These are phyloP conservation scores for Vanessa tameamea DNA, from an alignment of 1,140 invertebrate genomes.

Conservation along the genomic window DNA sequence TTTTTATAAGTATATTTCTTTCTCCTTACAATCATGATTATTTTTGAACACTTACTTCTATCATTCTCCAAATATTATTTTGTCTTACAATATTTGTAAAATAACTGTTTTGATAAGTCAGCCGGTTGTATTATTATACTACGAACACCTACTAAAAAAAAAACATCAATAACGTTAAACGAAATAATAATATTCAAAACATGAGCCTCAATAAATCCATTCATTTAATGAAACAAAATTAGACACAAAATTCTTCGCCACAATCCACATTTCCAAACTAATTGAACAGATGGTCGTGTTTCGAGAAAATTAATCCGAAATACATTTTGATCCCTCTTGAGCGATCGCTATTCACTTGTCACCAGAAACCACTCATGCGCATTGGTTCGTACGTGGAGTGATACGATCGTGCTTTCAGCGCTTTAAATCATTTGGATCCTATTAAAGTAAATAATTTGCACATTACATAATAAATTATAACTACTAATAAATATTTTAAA, in stretches of 20 bases:
- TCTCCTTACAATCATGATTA: no score
- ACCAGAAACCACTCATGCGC: conserved; percentile 60
- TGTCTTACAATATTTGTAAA: no score
- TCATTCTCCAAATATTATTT: no score
- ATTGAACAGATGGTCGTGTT: conserved; percentile 63
- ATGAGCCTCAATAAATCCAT: background rate
- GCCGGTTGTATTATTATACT: no score
- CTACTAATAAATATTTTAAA: no score
- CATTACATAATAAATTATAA: no score
- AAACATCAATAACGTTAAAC: no score
- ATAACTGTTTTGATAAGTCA: no score
- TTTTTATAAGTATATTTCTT: no score
- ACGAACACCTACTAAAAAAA: no score
- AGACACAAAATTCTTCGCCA: background rate
- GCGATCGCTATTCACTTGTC: conserved; percentile 62
- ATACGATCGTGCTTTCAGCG: conserved; percentile 7
- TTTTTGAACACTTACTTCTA: no score
- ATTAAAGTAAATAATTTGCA: background rate
- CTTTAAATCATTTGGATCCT: conserved; percentile 12
- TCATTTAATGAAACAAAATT: background rate
- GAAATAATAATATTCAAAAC: no score
- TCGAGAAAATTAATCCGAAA: conserved; percentile 68
- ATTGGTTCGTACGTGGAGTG: conserved; percentile 1
- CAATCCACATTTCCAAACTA: conserved; percentile 16
- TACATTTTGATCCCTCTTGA: conserved; percentile 60